Percentiles rank a stretch among this genome's conserved stretches.
Conservation (phyloP, 2,113 vertebrate species). For the Balaenoptera acutorostrata region DNA sequence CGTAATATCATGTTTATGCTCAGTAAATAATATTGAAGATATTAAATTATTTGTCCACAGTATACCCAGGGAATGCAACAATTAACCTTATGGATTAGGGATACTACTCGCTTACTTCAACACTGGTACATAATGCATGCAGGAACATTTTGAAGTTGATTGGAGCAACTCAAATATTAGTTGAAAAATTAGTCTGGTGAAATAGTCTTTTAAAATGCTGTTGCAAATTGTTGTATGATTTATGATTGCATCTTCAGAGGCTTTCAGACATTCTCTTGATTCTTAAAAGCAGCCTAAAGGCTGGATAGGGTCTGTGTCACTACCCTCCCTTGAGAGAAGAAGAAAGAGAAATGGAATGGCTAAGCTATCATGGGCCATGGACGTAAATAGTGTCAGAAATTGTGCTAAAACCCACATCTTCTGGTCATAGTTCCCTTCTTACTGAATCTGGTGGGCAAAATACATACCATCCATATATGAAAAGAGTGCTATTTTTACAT, state of each 20-base stretch:
- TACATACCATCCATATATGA: neutral
- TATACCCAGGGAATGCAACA: neutral
- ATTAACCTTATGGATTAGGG: neutral
- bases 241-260: neutral
- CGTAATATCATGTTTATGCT: neutral
- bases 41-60: neutral
- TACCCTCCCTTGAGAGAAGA: neutral
- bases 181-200: neutral
- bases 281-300: neutral
- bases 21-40: neutral
- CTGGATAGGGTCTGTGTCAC: neutral
- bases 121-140: neutral
- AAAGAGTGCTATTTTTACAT: neutral
- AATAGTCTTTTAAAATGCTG: neutral
- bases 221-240: neutral
- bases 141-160: neutral
- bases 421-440: neutral
- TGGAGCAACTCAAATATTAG: neutral
- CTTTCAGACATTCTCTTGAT: neutral
- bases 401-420: neutral
- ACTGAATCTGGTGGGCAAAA: neutral
- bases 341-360: neutral
- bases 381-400: neutral
- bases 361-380: neutral
- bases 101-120: neutral